These are phyloP conservation scores for Clarias fuscus DNA, from an alignment of 2,797 vertebrate genomes.

Conservation along the genomic window DNA sequence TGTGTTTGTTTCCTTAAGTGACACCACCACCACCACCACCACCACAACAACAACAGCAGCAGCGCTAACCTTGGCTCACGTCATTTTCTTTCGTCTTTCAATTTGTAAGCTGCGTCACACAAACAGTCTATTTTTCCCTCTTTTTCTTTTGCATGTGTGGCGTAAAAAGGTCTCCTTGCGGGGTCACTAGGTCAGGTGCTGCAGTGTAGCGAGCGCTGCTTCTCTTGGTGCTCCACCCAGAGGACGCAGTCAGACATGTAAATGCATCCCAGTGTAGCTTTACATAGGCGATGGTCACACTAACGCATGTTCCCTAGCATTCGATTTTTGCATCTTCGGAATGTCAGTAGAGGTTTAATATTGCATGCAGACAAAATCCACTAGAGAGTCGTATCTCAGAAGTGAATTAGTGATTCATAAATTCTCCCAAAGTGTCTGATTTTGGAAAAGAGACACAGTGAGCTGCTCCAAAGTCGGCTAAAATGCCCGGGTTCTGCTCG, in stretches of 20 bases:
- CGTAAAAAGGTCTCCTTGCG: neutral
- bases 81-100: neutral
- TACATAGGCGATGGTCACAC: neutral
- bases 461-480: neutral
- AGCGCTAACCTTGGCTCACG: neutral
- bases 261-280: conserved; percentile 16
- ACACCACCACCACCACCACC: too few relatives aligned
- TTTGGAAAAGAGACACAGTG: neutral
- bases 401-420: neutral
- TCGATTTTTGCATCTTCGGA: neutral
- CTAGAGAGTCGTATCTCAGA: neutral
- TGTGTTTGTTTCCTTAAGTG: too few relatives aligned
- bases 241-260: neutral
- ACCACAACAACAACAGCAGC: too few relatives aligned
- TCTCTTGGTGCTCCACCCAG: neutral
- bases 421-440: neutral
- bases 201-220: neutral
- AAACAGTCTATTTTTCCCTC: neutral
- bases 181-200: conserved; percentile 10
- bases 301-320: neutral
- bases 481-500: neutral
- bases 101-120: neutral
- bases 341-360: neutral
- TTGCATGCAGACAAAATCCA: neutral
- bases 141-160: neutral